These are phyloP conservation scores for Chrysomallon squamiferum DNA, from an alignment of 1,140 invertebrate genomes.

Conservation along the genomic window DNA sequence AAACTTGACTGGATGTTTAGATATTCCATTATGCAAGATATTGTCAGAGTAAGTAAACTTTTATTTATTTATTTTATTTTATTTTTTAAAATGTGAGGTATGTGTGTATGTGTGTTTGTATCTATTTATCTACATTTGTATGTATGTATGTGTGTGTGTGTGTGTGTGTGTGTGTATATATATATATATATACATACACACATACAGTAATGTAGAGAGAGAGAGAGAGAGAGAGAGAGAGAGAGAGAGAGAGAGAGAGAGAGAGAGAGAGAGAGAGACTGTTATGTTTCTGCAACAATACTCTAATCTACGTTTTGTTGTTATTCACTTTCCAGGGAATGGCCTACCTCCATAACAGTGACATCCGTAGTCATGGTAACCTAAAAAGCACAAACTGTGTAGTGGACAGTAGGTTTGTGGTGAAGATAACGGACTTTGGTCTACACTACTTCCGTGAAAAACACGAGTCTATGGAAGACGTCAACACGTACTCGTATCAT, in stretches of 20 bases:
- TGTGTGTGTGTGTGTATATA: no score
- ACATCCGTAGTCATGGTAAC: slow-evolving; percentile 90
- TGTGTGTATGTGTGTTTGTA: no score
- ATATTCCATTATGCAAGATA: slow-evolving; percentile 91
- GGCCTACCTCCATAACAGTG: slow-evolving; percentile 88
- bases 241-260: no score
- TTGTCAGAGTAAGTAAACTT: slow-evolving; percentile 72
- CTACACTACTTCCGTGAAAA: slow-evolving; percentile 65
- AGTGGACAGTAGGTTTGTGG: slow-evolving; percentile 94
- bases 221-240: no score
- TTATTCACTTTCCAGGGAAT: slow-evolving; percentile 75
- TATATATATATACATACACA: no score
- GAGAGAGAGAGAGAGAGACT: no score
- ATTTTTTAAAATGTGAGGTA: background rate
- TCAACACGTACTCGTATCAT: slow-evolving; percentile 32
- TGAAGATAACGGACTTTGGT: slow-evolving; percentile 98
- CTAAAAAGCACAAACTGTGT: slow-evolving; percentile 97
- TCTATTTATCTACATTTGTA: no score
- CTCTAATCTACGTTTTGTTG: no score
- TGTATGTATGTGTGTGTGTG: no score
- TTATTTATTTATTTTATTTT: background rate
- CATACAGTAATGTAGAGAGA: no score
- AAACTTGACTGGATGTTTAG: slow-evolving; percentile 91
- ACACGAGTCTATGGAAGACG: slow-evolving; percentile 38
- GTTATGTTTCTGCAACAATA: no score